A percentile compares a stretch with the other conserved stretches of the same genome.
Evolutionary conservation across 2,888 invertebrate species (phyloP).

Genomic region (Drosophila aldrichi): DNA sequence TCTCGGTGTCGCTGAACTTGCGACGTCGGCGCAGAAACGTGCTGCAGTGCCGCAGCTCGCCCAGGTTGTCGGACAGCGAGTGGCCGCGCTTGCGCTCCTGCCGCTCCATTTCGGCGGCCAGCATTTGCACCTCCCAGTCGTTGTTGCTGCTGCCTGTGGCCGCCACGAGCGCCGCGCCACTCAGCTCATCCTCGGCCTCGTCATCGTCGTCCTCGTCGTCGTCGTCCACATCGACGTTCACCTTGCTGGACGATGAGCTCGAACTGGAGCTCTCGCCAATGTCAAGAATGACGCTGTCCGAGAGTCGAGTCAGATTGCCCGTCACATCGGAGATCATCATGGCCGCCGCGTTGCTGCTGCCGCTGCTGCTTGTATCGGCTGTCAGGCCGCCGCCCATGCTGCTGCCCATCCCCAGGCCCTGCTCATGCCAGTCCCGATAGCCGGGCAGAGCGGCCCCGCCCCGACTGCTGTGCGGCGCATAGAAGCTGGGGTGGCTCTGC

Average conservation of each 20-base stretch:
- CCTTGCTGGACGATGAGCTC: slow-evolving; percentile 81
- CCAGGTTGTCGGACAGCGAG: slow-evolving; percentile 80
- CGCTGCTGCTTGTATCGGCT: slow-evolving; percentile 1
- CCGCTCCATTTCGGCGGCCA: slow-evolving; percentile 90
- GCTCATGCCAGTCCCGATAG: slow-evolving; percentile 68
- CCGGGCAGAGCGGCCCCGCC: slow-evolving; percentile 24
- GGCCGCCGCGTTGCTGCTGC: slow-evolving; percentile 14
- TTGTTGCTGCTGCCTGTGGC: slow-evolving; percentile 76
- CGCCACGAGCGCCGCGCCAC: slow-evolving; percentile 42
- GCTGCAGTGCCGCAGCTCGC: slow-evolving; percentile 74
- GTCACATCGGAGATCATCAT: slow-evolving; percentile 82
- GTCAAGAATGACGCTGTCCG: slow-evolving; percentile 84
- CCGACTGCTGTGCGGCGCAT: slow-evolving; percentile 52
- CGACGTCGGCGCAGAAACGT: slow-evolving; percentile 77
- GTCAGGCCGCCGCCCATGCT: slow-evolving; percentile 4
- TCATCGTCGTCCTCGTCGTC: slow-evolving; percentile 76
- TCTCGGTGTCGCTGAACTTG: slow-evolving; percentile 84
- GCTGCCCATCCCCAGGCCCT: slow-evolving; percentile 37
- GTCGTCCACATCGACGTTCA: slow-evolving; percentile 73
- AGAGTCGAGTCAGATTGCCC: slow-evolving; percentile 85
- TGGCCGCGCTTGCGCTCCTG: slow-evolving; percentile 85
- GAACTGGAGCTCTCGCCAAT: slow-evolving; percentile 83
- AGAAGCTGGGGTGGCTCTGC: slow-evolving; percentile 70
- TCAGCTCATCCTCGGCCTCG: slow-evolving; percentile 73
- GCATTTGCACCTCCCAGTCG: slow-evolving; percentile 92